Evolutionary conservation across 2,888 invertebrate species (phyloP), one percentile per base, ranked within the genome.

Genomic region (Griposia aprilina): DNA sequence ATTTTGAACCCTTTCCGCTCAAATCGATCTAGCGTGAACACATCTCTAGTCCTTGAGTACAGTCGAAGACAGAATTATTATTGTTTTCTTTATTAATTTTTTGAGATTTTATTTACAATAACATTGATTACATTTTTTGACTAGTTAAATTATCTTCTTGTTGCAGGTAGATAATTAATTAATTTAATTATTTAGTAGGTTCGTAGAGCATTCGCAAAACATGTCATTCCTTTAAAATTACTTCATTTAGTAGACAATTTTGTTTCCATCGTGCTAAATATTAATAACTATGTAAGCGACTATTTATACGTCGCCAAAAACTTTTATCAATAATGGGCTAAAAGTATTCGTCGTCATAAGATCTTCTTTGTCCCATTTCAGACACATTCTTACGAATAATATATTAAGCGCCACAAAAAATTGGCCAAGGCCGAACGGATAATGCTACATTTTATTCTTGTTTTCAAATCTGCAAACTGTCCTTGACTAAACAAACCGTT

Each of bases 1-100:
- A 87, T 84, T 80, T 63, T 82, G 82, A 89, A 87, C 88, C 91
- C 90, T 92, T 93, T 90, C 86, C 90, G 91, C 90, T 90, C 81
- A 91, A 94, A 94, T 94, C 90, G 93, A 95, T 95, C 91, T 90
- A 83, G 89, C 94, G 91, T 94, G 92, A 93, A 93, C 91, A 89
- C 91, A 90, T 91, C 88, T 88, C 86, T 90, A 89, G 90, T 85
- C 88, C 87, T 90, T 83, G 55, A 36, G 89, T 90, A 93, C 91
- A 86, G 78, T 87, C 87, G 70, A 0, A 52, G 3, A 41, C 50
- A 73, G 23, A 67, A 57, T 41, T 41, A 7, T 41, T 41, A 41
- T 41, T 41, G 7, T 7, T 41, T 41, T 41, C 6, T 41, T 41
- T 6, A 41, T 41, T n/a, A n/a, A n/a, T 41, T 6, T 45, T 10